Evolutionary conservation across 37 sponge, comb jelly and placozoan genomes (phyloP), one percentile per base, ranked within the genome.

Genomic region (Mnemiopsis leidyi): DNA sequence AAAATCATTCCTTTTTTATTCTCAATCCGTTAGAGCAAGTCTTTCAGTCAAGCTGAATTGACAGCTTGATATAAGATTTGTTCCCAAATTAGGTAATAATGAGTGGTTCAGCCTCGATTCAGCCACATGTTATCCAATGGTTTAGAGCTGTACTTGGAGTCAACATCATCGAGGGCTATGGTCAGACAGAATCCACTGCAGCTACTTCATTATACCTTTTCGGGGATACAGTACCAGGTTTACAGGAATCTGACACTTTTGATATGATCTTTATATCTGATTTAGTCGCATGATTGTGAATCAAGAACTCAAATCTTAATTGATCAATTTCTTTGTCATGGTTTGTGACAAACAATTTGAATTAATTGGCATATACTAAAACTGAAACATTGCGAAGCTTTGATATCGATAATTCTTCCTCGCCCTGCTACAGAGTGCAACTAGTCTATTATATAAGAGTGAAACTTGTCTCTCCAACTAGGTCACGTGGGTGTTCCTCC

Each of bases 401-500:
- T n/a, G 68, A 67, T 67, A 67, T 67, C 68, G 68, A 21, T 21
- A 67, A 67, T 13, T 20, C 13, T 21, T 67, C 18, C 68, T 21
- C 20, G 18, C 13, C 20, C 68, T 21, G 68, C 68, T 20, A 13
- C 20, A 67, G 20, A 67, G 68, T 67, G 20, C 68, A 13, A 67
- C 68, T n/a, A n/a, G n/a, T n/a, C n/a, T n/a, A n/a, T n/a, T n/a
- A n/a, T n/a, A n/a, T n/a, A n/a, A n/a, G n/a, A n/a, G n/a, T n/a
- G n/a, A n/a, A n/a, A n/a, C n/a, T n/a, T n/a, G 25, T 18, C 38
- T 5, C 68, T 2, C 5, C 23, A 0, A 23, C 23, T 36, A 69
- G 93, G 93, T 28, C 76, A 93, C 32, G 93, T 93, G 0, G 93
- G 93, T 68, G 76, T 73, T n/a, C 93, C 93, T 0, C 13, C 26